Percentiles rank a stretch among this genome's conserved stretches.
phyloP scores from a whole-genome alignment of 37 sponge, comb jelly and placozoan species.

The Tethya wilhelma region DNA sequence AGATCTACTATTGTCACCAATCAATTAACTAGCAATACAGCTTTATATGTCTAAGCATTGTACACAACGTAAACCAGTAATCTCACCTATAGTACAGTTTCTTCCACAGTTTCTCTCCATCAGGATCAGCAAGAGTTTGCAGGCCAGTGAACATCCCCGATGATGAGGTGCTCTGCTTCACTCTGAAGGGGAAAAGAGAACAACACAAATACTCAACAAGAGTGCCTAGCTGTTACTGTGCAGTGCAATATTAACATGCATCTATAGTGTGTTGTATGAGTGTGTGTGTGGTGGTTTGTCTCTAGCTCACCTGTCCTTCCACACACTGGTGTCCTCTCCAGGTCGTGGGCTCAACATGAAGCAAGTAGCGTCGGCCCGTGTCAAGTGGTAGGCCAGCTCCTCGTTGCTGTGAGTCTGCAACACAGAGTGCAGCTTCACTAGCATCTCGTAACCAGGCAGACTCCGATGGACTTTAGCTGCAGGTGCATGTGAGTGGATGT shows the following conservation, averaged over 20 bases:
- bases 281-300: no score
- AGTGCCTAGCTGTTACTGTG: background rate
- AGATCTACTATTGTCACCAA: no score
- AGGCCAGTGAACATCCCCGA: constrained; percentile 67
- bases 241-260: constrained; percentile 1
- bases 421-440: constrained; percentile 36
- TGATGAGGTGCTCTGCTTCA: constrained; percentile 35
- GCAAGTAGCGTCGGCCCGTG: constrained; percentile 67
- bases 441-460: constrained; percentile 41
- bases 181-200: background rate
- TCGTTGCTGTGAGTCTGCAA: constrained; percentile 32
- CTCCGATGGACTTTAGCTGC: constrained; percentile 23
- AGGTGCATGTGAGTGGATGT: constrained; percentile 13
- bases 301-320: constrained; percentile 55
- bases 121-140: constrained; percentile 57
- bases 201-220: background rate
- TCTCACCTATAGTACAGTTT: constrained; percentile 70
- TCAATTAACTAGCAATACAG: no score
- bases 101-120: constrained; percentile 79
- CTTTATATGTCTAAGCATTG: no score
- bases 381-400: constrained; percentile 71
- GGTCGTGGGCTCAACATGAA: constrained; percentile 66
- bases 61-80: no score
- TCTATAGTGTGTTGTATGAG: background rate
- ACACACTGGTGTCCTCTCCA: constrained; percentile 56